Evolutionary conservation across 2,888 invertebrate genomes (phyloP), one percentile per base, ranked within the genome.

Genomic region (Gymnoscelis rufifasciata): DNA sequence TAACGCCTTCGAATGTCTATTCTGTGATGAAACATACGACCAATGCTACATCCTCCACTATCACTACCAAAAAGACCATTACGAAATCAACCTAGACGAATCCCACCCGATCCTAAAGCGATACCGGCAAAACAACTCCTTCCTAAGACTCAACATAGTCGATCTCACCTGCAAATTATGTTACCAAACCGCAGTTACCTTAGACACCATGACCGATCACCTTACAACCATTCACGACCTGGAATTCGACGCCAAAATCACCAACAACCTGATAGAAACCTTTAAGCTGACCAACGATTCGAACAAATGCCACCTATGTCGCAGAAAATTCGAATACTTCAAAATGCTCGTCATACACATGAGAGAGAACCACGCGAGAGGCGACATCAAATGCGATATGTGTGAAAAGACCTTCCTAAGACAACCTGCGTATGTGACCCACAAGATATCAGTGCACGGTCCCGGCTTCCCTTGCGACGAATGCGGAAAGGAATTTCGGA

Each of bases 1-100:
- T 50, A 68, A 67, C 40, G 56, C 58, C 44, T 74, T 70, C 35
- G 57, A 64, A 7, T 74, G 74, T 43, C 71, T 72, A 39, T 67
- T 68, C 35, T 75, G 75, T 37, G 55, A 64, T 0, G 60, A 64
- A 47, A 60, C 6, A 54, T 71, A 38, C 57, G 33, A 31, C 1
- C 37, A 31, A 14, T 64, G 37, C 60, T 66, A 42, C 42, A 50
- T 28, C 12, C 66, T 56, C 0, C 51, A 53, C 11, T 14, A 14
- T 7, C 56, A 56, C 37, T 56, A 45, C 13, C 27, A 19, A 8
- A 29, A 7, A 0, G 38, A 47, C 24, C 53, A 53, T 13, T 28
- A 33, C 1, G 24, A 23, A 0, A 15, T 43, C 12, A 30, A 38
- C 1, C 28, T 38, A 8, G 27, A 47, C 4, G 14, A 30, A 2